Evolutionary conservation across 2,113 vertebrate species (phyloP).

Genomic region (Penelope pileata): DNA sequence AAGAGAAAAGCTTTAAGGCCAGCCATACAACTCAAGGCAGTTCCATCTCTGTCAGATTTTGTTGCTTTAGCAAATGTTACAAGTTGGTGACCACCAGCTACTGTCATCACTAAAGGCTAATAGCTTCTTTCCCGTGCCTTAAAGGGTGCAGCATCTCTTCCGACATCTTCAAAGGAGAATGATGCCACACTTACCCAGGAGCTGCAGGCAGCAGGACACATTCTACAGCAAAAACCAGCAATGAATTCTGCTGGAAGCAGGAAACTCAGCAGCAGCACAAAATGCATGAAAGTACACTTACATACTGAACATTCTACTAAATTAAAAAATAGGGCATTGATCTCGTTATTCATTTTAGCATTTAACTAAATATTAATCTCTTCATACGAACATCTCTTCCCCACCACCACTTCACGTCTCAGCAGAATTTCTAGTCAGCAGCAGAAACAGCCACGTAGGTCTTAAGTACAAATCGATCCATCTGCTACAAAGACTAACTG

Average conservation of each 20-base stretch:
- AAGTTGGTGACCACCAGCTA: constrained; percentile 29
- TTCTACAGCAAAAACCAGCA: neutral
- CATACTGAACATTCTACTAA: neutral
- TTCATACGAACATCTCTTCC: constrained; percentile 5
- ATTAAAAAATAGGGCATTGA: constrained; percentile 43
- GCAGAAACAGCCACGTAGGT: constrained; percentile 13
- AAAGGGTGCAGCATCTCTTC: neutral
- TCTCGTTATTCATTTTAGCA: constrained; percentile 36
- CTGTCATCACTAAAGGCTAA: neutral
- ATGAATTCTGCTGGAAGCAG: constrained; percentile 21
- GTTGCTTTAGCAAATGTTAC: neutral
- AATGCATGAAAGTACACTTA: neutral
- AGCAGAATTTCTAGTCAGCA: constrained; percentile 37
- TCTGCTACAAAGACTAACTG: neutral
- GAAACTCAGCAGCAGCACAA: neutral
- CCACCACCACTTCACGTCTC: neutral
- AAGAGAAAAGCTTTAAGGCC: neutral
- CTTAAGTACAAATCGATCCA: neutral
- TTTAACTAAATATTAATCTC: constrained; percentile 43
- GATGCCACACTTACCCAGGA: neutral
- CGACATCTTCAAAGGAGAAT: neutral
- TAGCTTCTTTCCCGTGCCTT: neutral
- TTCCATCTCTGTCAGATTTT: neutral
- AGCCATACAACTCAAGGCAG: neutral
- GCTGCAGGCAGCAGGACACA: neutral